Percentiles rank a stretch among this genome's conserved stretches.
phyloP scores from a whole-genome alignment of 2,113 vertebrate genomes.

The Silurus glanis region DNA sequence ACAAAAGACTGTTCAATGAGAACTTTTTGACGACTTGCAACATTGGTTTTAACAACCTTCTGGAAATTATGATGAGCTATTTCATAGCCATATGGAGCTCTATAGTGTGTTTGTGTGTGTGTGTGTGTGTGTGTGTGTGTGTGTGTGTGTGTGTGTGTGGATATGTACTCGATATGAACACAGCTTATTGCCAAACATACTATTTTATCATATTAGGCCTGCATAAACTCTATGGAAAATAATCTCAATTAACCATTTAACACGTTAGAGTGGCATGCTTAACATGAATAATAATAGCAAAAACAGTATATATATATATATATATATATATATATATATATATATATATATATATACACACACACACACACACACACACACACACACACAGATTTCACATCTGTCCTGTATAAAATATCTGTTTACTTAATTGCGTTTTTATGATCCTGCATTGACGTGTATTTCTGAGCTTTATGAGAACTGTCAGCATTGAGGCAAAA shows the following conservation, averaged over 20 bases:
- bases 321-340: too few relatives aligned
- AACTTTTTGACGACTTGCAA: neutral
- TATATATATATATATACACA: neutral
- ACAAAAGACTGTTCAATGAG: neutral
- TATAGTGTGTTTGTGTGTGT: neutral
- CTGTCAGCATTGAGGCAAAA: slow-evolving; percentile 31
- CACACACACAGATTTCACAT: slow-evolving; percentile 20
- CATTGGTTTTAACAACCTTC: neutral
- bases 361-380: neutral
- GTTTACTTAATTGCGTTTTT: slow-evolving; percentile 40
- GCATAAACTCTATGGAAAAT: neutral
- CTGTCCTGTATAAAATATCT: slow-evolving; percentile 32
- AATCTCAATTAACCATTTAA: neutral
- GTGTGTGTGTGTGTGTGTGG: too few relatives aligned
- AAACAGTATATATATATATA: too few relatives aligned
- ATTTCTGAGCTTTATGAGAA: slow-evolving; percentile 48
- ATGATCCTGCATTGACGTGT: slow-evolving; percentile 35
- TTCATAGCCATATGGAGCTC: neutral
- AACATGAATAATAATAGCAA: too few relatives aligned
- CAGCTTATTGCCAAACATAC: neutral
- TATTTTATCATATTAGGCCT: neutral
- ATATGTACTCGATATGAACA: neutral
- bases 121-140: neutral
- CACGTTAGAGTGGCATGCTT: too few relatives aligned
- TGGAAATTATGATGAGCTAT: neutral